These are phyloP conservation scores for Tachysurus vachellii DNA, from an alignment of 2,113 vertebrate genomes.

Conservation along the genomic window DNA sequence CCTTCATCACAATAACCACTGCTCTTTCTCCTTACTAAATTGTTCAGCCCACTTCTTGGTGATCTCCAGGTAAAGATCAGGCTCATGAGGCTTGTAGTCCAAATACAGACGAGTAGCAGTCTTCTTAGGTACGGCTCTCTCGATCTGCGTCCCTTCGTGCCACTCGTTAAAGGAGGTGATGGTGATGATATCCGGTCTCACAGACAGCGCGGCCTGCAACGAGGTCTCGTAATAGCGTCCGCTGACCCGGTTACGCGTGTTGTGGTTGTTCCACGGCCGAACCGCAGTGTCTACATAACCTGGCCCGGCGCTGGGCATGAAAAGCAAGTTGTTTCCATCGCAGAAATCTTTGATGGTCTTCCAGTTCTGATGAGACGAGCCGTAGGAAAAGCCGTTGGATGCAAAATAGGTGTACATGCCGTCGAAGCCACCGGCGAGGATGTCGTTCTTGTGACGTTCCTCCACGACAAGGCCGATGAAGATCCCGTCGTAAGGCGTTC, in stretches of 20 bases:
- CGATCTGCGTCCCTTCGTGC: conserved; percentile 90
- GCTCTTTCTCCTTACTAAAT: conserved; percentile 88
- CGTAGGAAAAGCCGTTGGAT: conserved; percentile 89
- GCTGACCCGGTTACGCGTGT: conserved; percentile 85
- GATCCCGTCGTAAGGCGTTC: conserved; percentile 81
- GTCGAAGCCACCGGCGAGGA: conserved; percentile 80
- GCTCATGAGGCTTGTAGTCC: conserved; percentile 82
- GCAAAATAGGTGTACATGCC: conserved; percentile 91
- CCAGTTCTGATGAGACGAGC: conserved; percentile 93
- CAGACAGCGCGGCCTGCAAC: conserved; percentile 81
- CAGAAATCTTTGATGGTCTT: conserved; percentile 86
- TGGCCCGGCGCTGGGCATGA: conserved; percentile 85
- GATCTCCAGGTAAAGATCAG: conserved; percentile 81
- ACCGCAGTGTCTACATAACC: conserved; percentile 86
- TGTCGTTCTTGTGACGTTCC: conserved; percentile 84
- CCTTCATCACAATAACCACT: conserved; percentile 80
- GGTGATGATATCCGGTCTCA: conserved; percentile 83
- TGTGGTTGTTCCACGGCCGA: conserved; percentile 90
- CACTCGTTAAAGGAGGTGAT: conserved; percentile 91
- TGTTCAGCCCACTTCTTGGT: conserved; percentile 87
- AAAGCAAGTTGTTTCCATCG: conserved; percentile 83
- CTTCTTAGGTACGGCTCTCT: conserved; percentile 84
- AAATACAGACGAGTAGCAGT: conserved; percentile 80
- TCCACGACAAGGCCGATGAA: conserved; percentile 85
- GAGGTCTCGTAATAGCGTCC: conserved; percentile 89